Conservation (phyloP, 1,140 invertebrate genomes). For the Zaprionus tsacasi region DNA sequence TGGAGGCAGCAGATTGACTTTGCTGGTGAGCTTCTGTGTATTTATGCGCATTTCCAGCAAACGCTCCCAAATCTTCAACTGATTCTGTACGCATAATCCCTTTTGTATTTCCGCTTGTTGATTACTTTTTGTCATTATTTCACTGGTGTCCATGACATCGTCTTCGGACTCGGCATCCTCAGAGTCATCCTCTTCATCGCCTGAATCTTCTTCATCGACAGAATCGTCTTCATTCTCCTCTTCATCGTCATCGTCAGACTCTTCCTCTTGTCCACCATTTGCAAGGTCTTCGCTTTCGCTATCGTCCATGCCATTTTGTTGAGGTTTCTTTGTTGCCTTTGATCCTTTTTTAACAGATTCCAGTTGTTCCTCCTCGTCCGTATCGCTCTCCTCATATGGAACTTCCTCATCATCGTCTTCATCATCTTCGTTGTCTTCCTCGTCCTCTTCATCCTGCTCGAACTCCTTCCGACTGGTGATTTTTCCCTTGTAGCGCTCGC, state of each 20-base stretch:
- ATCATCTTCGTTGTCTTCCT: constrained; percentile 37
- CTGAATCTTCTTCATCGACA: constrained; percentile 52
- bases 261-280: constrained; percentile 19
- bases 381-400: constrained; percentile 75
- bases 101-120: constrained; percentile 88
- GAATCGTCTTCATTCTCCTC: constrained; percentile 39
- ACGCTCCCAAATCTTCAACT: constrained; percentile 92
- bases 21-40: constrained; percentile 91
- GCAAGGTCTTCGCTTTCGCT: constrained; percentile 1
- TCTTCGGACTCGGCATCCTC: constrained; percentile 49
- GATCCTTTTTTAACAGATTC: constrained; percentile 48
- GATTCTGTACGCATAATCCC: constrained; percentile 90
- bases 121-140: constrained; percentile 76
- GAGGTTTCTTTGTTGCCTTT: constrained; percentile 2
- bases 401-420: constrained; percentile 49
- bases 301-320: not conserved
- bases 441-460: constrained; percentile 59
- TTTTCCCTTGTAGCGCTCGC: constrained; percentile 90
- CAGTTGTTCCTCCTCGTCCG: constrained; percentile 52
- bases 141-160: constrained; percentile 74
- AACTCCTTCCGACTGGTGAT: constrained; percentile 86
- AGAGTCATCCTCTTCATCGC: constrained; percentile 55
- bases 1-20: constrained; percentile 91
- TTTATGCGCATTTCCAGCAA: constrained; percentile 93
- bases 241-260: constrained; percentile 43